phyloP scores from a whole-genome alignment of 64 coral and sea anemone genomes.

The Anthopleura sola region DNA sequence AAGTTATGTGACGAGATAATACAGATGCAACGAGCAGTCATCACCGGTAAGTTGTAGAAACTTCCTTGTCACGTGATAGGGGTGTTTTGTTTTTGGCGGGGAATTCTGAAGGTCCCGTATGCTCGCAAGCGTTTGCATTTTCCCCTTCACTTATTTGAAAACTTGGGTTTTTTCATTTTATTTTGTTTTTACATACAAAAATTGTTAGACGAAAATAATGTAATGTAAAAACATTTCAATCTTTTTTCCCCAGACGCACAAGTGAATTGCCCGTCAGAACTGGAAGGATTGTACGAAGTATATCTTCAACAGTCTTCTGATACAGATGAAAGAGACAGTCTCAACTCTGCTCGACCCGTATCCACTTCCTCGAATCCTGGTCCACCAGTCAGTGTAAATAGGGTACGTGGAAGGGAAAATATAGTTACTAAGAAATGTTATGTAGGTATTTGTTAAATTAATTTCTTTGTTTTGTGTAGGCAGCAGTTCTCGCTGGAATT shows the following conservation, averaged over 20 bases:
- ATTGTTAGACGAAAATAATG: no score
- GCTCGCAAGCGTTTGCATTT: no score
- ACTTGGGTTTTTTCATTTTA: no score
- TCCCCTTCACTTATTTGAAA: no score
- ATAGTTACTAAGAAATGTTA: no score
- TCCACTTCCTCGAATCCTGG: neutral
- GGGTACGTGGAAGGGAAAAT: neutral
- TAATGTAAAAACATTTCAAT: neutral
- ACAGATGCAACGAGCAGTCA: constrained; percentile 82
- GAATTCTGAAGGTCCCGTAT: neutral
- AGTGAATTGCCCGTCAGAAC: constrained; percentile 55
- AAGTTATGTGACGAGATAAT: constrained; percentile 88
- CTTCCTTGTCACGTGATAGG: neutral
- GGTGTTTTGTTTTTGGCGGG: neutral
- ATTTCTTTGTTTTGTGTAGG: constrained; percentile 7
- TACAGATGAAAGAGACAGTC: constrained; percentile 38
- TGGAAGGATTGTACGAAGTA: constrained; percentile 77
- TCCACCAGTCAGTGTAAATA: neutral
- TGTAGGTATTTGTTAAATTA: neutral
- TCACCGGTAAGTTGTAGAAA: constrained; percentile 48
- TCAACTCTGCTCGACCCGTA: constrained; percentile 5
- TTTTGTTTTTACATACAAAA: no score
- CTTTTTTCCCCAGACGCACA: constrained; percentile 44
- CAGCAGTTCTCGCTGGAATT: constrained; percentile 47
- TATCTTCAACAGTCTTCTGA: constrained; percentile 62